Evolutionary conservation across 30 jellyfish, hydroid and myxozoan species (phyloP).

Genomic region (Morbakka virulenta): DNA sequence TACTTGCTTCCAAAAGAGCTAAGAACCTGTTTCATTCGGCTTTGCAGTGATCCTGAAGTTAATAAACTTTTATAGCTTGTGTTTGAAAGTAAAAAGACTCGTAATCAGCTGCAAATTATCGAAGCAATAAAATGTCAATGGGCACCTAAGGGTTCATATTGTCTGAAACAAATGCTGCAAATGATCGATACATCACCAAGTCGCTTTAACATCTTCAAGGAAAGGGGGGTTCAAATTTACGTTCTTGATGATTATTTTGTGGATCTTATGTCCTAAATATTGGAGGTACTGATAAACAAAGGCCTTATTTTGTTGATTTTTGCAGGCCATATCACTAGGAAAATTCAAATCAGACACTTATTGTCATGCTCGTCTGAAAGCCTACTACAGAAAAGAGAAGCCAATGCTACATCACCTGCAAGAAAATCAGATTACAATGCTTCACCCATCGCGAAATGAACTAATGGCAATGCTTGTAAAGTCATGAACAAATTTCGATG

Average conservation of each 20-base stretch:
- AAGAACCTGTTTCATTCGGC: background rate
- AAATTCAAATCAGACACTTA: conserved; percentile 33
- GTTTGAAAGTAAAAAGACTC: conserved; percentile 14
- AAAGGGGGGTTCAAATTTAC: conserved; percentile 42
- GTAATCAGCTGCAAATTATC: background rate
- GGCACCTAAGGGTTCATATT: conserved; percentile 33
- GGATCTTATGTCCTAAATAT: conserved; percentile 32
- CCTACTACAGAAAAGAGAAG: conserved; percentile 19
- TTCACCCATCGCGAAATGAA: no score
- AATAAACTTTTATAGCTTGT: conserved; percentile 11
- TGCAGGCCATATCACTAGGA: conserved; percentile 59
- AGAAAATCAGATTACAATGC: no score
- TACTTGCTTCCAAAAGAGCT: no score
- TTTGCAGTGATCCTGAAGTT: background rate
- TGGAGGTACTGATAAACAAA: conserved; percentile 6
- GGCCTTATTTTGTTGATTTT: conserved; percentile 14
- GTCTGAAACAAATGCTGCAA: conserved; percentile 23
- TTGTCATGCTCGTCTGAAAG: conserved; percentile 15
- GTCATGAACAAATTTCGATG: no score
- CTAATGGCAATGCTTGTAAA: no score
- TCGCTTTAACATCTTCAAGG: conserved; percentile 44
- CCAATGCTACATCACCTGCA: no score
- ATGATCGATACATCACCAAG: conserved; percentile 41
- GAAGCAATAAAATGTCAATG: conserved; percentile 3
- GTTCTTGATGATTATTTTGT: conserved; percentile 65